Evolutionary conservation across 2,797 vertebrate genomes (phyloP), one percentile per base, ranked within the genome.

Genomic region (Pangasius larnaudii): DNA sequence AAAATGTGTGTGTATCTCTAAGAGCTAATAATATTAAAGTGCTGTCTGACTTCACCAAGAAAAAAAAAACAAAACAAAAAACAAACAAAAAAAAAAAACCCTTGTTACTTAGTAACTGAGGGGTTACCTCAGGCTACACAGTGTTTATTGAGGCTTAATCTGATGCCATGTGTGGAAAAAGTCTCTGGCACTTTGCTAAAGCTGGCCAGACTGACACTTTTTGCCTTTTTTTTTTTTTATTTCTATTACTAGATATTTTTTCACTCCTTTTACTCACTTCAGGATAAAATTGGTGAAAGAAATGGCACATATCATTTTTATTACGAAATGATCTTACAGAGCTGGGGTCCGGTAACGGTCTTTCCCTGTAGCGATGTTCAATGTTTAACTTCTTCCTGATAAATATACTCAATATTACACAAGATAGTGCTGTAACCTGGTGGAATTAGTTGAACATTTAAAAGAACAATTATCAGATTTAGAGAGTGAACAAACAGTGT

Each of bases 91-190:
- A 77, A 46, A n/a, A 77, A 67, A 83, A 80, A 30, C 16, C 67
- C 80, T 78, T 24, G 89, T 90, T 86, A 53, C 89, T 84, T 83
- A 83, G 86, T 88, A 88, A 90, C 86, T 39, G 11, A 69, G 53
- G 65, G 86, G 84, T 90, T 86, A 90, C 71, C 63, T 88, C 69
- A 63, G 89, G 89, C 67, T 86, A 59, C 84, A 22, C 42, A 16
- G 58, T 59, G 65, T 85, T 86, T 80, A 67, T 71, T 33, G 36
- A 75, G 61, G 42, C n/a, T 75, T 83, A 49, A 83, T 80, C 80
- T 65, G 56, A 87, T 39, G 75, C 42, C 58, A 59, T 87, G 53
- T 61, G 56, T 83, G 86, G 67, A 82, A 81, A 82, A 82, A 81
- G 77, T 24, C 85, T 53, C 33, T 56, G n/a, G 59, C 27, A 27